A percentile compares a stretch with the other conserved stretches of the same genome.
phyloP scores from a whole-genome alignment of 30 jellyfish, hydroid and myxozoan genomes.

The Turritopsis dohrnii region DNA sequence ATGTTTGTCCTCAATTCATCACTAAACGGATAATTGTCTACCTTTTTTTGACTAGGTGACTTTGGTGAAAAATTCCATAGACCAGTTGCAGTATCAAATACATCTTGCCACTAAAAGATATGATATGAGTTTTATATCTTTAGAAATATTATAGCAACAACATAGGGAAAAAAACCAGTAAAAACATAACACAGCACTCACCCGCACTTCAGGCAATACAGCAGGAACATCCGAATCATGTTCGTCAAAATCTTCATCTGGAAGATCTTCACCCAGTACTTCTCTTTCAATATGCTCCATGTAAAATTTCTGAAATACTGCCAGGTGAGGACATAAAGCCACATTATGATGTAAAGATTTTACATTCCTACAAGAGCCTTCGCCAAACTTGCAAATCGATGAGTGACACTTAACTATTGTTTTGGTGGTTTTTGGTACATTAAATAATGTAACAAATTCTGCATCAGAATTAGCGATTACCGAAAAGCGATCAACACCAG shows the following conservation, averaged over 20 bases:
- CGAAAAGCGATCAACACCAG: constrained; percentile 5
- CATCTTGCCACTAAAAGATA: neutral
- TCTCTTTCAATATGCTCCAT: neutral
- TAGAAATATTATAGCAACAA: too few relatives aligned
- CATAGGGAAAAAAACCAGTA: too few relatives aligned
- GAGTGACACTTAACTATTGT: neutral
- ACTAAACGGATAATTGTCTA: neutral
- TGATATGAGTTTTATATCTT: too few relatives aligned
- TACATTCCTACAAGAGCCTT: neutral
- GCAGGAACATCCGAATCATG: neutral
- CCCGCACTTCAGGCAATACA: neutral
- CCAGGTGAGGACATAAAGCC: neutral
- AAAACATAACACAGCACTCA: too few relatives aligned
- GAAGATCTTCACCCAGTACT: neutral
- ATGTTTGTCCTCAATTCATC: neutral
- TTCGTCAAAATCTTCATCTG: neutral
- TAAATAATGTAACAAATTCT: neutral
- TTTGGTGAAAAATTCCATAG: neutral
- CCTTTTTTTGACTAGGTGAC: neutral
- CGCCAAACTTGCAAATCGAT: neutral
- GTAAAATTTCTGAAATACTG: neutral
- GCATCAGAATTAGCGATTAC: neutral
- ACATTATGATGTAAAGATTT: neutral
- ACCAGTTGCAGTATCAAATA: constrained; percentile 2
- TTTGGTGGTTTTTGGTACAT: neutral